A percentile compares a stretch with the other conserved stretches of the same genome.
Conservation (phyloP, 2,113 vertebrate genomes). For the Anoplopoma fimbria region DNA sequence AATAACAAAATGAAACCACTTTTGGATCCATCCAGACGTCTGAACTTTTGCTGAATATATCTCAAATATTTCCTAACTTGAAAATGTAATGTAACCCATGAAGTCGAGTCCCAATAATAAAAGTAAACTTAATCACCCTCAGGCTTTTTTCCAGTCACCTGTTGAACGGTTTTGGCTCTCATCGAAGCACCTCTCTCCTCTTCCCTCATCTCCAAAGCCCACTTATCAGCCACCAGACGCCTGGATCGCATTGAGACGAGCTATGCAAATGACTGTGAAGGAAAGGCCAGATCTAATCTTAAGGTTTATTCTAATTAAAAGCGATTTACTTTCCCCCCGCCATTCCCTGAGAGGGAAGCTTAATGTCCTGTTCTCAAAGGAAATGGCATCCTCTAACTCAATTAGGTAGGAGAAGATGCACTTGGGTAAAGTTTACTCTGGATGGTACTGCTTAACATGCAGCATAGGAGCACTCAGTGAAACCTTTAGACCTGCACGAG, state of each 20-base stretch:
- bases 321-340: conserved; percentile 75
- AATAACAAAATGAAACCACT: neutral
- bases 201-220: conserved; percentile 69
- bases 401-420: conserved; percentile 72
- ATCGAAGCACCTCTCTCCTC: conserved; percentile 27
- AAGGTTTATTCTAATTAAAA: conserved; percentile 86
- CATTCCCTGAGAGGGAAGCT: conserved; percentile 66
- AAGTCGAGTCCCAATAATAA: neutral
- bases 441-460: conserved; percentile 45
- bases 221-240: conserved; percentile 76
- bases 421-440: conserved; percentile 68
- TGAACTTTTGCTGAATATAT: too few relatives aligned
- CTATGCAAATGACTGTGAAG: conserved; percentile 73
- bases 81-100: neutral
- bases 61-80: neutral
- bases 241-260: conserved; percentile 67
- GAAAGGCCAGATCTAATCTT: conserved; percentile 82
- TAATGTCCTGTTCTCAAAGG: conserved; percentile 76
- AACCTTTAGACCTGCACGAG: conserved; percentile 20
- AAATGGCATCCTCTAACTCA: conserved; percentile 71
- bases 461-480: neutral
- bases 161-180: conserved; percentile 42
- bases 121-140: neutral
- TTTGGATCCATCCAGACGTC: neutral
- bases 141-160: conserved; percentile 38